Base-by-base conservation (phyloP, 1,140 invertebrate genomes). In the Cephus cinctus region DNA sequence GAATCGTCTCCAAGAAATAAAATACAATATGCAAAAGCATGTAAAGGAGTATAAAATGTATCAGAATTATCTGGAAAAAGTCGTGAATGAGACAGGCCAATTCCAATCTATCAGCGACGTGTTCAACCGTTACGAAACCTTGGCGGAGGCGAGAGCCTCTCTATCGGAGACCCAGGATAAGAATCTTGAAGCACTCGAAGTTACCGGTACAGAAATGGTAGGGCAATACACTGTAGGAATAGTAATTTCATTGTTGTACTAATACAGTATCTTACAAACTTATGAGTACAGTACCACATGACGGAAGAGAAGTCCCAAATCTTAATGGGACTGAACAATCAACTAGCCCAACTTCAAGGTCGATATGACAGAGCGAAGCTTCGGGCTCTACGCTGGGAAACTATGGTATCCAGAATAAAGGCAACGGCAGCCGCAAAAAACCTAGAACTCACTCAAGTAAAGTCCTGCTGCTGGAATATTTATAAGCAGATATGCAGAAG, bases 91-190 rank as follows among this genome's bases (percentile, higher is more conserved):
- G 15, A 79, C 77, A 15, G 69, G 67, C 0, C 75, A 81, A 27
- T 83, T 83, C 51, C 70, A 79, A 42, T 75, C 78, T 20, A 77
- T 81, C 1, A 55, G 73, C 5, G 80, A 81, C 32, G 80, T 84
- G 12, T 74, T 83, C 16, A 82, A 81, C 57, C 72, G 79, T 41
- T 83, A 81, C 43, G 80, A 83, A 62, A 79, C 78, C 9, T 63
- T 83, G 20, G 43, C 62, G 2, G 71, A 70, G 23, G 65, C 69
- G 0, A 65, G 65, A 46, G 50, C 43, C 36, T 43, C 59, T 5
- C 49, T 77, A 4, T 54, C 62, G 1, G 58, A 60, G n/a, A 59
- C 56, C 39, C 63, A 76, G 16, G 57, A 69, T 19, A 47, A 58
- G 15, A 67, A 64, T 50, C 50, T 76, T 5, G 49, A 61, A 18